Evolutionary conservation across 2,113 vertebrate species (phyloP).

Genomic region (Sciurus niger): DNA sequence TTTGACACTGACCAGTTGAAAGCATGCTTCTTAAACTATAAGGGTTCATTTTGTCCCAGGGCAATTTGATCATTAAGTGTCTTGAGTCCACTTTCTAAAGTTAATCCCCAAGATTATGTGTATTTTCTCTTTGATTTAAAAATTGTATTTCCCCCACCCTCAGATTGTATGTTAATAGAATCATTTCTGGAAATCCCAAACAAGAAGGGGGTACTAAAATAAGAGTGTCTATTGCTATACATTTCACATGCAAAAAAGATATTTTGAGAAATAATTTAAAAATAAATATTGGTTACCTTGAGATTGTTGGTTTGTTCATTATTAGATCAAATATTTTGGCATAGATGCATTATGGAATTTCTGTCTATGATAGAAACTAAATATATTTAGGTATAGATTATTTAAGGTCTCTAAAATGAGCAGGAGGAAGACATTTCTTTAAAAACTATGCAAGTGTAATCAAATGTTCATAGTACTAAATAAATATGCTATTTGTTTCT

Average conservation of each 20-base stretch:
- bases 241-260: not conserved
- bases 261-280: slow-evolving; percentile 42
- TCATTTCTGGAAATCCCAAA: slow-evolving; percentile 50
- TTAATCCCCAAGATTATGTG: slow-evolving; percentile 45
- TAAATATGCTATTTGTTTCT: not conserved
- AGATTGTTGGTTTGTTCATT: slow-evolving; percentile 1
- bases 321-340: slow-evolving; percentile 51
- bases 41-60: slow-evolving; percentile 7
- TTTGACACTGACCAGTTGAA: not conserved
- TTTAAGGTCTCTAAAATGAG: slow-evolving; percentile 65
- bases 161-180: slow-evolving; percentile 21
- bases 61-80: not conserved
- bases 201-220: slow-evolving; percentile 27
- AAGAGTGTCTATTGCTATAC: not conserved
- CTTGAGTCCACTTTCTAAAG: not conserved
- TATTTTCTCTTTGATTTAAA: slow-evolving; percentile 49
- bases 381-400: slow-evolving; percentile 4
- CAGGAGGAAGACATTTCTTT: not conserved
- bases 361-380: slow-evolving; percentile 39
- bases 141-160: not conserved
- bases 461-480: slow-evolving; percentile 57
- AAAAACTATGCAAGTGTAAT: not conserved
- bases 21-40: slow-evolving; percentile 1
- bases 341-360: slow-evolving; percentile 50
- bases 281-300: not conserved